Evolutionary conservation across 2,888 invertebrate species (phyloP).

Genomic region (Pecten maximus): DNA sequence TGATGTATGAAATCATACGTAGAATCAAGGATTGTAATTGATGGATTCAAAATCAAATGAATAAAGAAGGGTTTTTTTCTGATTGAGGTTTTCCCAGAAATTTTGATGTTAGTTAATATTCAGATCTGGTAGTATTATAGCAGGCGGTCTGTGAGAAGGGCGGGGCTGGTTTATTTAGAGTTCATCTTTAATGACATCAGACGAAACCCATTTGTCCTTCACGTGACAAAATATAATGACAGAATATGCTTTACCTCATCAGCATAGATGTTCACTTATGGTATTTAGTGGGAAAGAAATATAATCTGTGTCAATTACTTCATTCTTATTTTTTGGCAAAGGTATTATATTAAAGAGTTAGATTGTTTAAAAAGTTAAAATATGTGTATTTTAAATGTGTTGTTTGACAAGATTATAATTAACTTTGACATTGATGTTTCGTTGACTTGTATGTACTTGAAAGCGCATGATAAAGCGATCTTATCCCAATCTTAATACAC

Average conservation of each 20-base stretch:
- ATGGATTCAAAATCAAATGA: too few relatives aligned
- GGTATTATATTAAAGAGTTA: background rate
- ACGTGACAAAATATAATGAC: background rate
- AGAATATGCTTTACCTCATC: background rate
- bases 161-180: background rate
- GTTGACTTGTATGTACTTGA: too few relatives aligned
- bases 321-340: background rate
- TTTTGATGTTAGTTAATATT: background rate
- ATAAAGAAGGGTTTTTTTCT: background rate
- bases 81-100: background rate
- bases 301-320: background rate
- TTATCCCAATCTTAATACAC: too few relatives aligned
- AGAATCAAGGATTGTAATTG: too few relatives aligned
- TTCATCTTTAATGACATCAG: background rate
- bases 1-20: too few relatives aligned
- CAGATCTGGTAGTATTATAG: background rate
- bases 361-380: background rate
- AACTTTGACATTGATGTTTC: too few relatives aligned
- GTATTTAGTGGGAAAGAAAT: too few relatives aligned
- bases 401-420: background rate
- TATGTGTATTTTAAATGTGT: background rate
- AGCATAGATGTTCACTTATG: background rate
- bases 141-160: background rate
- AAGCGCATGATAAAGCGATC: too few relatives aligned
- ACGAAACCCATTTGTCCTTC: background rate